Conservation (phyloP, 2,113 vertebrate species). For the Thalassarche chlororhynchos region DNA sequence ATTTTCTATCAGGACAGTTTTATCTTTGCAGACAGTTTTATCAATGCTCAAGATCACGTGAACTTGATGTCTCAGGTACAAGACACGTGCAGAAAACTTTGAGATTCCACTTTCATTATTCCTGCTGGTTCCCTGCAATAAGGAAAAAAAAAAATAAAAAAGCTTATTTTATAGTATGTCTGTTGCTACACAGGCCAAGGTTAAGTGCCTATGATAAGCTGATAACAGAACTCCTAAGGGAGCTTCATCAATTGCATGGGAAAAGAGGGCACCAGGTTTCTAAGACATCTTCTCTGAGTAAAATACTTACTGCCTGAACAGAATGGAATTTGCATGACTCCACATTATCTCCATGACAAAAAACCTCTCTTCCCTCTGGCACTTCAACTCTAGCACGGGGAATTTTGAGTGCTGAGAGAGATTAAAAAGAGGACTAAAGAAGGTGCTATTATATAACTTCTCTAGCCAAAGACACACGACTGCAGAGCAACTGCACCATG, state of each 20-base stretch:
- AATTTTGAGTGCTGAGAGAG: background rate
- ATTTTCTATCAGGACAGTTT: background rate
- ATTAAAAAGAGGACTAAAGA: background rate
- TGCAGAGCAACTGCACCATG: background rate
- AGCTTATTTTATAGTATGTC: background rate
- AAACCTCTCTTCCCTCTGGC: background rate
- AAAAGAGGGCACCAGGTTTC: background rate
- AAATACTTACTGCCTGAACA: background rate
- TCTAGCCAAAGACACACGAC: background rate
- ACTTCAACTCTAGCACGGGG: background rate
- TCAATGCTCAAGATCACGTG: background rate
- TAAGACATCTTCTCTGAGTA: background rate
- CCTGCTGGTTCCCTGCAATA: background rate
- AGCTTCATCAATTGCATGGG: background rate
- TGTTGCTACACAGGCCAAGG: background rate
- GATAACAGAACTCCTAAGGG: background rate
- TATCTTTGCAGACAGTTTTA: background rate
- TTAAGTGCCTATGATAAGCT: background rate
- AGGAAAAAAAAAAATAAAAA: background rate
- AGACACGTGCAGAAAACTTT: accelerated
- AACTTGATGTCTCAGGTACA: background rate
- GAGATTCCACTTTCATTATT: background rate
- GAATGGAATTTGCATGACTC: background rate
- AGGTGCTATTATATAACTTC: background rate
- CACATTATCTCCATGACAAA: background rate